Percentiles rank a stretch among this genome's conserved stretches.
These are phyloP conservation scores for Nematolebias whitei DNA, from an alignment of 2,113 vertebrate species.

Conservation along the genomic window DNA sequence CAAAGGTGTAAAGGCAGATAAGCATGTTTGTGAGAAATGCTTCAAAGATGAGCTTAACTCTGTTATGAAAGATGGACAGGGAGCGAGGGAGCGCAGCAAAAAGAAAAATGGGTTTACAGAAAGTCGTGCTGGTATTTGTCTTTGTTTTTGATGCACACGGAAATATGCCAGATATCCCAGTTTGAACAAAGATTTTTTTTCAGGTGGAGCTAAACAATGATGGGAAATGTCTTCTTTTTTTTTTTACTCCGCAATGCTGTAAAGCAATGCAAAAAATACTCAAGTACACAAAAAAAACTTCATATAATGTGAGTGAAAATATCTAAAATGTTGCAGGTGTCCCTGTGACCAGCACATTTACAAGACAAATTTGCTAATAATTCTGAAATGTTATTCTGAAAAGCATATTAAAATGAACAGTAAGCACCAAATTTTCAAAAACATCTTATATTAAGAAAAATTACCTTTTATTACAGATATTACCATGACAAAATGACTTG, in stretches of 20 bases:
- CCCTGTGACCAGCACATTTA: no score
- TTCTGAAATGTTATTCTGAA: no score
- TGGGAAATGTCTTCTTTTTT: not conserved
- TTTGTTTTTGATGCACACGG: constrained; percentile 25
- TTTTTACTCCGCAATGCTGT: no score
- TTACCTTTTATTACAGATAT: no score
- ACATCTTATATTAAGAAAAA: no score
- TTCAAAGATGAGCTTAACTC: constrained; percentile 56
- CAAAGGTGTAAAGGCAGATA: constrained; percentile 70
- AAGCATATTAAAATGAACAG: no score
- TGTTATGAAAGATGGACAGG: constrained; percentile 27
- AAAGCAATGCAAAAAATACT: not conserved
- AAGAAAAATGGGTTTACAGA: constrained; percentile 15
- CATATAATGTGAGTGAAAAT: no score
- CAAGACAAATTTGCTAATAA: no score
- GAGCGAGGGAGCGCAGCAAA: constrained; percentile 6
- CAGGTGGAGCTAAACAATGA: not conserved
- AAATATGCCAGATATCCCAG: constrained; percentile 5
- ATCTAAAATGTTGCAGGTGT: no score
- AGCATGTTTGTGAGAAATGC: constrained; percentile 59
- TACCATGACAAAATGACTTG: no score
- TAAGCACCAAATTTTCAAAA: no score
- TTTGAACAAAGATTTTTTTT: constrained; percentile 19
- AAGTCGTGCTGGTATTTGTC: constrained; percentile 37
- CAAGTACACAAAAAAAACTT: not conserved